Evolutionary conservation across 2,113 vertebrate genomes (phyloP).

Genomic region (Macheiramphus alcinus): DNA sequence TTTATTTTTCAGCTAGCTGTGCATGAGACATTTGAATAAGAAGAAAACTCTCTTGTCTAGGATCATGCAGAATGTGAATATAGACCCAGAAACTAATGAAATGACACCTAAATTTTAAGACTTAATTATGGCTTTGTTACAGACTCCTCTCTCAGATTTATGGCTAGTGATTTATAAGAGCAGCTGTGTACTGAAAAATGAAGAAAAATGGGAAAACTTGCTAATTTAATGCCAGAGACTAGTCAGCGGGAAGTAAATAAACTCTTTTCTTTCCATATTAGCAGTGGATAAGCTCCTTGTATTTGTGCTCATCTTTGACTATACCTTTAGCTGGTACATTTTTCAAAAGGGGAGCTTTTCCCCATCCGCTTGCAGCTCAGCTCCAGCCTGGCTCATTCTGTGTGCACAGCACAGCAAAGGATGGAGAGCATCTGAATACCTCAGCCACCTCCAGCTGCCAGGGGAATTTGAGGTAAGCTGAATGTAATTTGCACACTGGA

Average conservation of each 20-base stretch:
- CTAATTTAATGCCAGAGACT: slow-evolving; percentile 2
- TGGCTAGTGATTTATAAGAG: slow-evolving; percentile 29
- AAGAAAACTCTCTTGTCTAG: background rate
- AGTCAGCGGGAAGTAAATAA: slow-evolving; percentile 8
- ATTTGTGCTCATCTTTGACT: background rate
- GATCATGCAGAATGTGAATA: background rate
- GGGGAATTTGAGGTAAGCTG: background rate
- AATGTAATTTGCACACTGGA: slow-evolving; percentile 58
- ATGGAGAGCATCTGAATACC: background rate
- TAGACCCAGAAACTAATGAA: background rate
- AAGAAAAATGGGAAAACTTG: slow-evolving; percentile 4
- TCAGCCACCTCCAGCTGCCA: slow-evolving; percentile 8
- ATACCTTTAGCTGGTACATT: background rate
- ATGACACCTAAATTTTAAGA: background rate
- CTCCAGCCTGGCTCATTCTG: background rate
- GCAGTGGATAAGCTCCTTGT: background rate
- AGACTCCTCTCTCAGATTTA: slow-evolving; percentile 2
- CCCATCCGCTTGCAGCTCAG: background rate
- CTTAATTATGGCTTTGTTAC: slow-evolving; percentile 11
- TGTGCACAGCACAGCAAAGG: background rate
- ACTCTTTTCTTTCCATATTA: background rate
- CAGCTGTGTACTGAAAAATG: background rate
- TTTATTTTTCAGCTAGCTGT: background rate
- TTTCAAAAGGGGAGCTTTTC: background rate
- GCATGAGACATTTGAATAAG: background rate